Base-by-base conservation (phyloP, 2,888 invertebrate genomes). In the Masnerella sp. region DNA sequence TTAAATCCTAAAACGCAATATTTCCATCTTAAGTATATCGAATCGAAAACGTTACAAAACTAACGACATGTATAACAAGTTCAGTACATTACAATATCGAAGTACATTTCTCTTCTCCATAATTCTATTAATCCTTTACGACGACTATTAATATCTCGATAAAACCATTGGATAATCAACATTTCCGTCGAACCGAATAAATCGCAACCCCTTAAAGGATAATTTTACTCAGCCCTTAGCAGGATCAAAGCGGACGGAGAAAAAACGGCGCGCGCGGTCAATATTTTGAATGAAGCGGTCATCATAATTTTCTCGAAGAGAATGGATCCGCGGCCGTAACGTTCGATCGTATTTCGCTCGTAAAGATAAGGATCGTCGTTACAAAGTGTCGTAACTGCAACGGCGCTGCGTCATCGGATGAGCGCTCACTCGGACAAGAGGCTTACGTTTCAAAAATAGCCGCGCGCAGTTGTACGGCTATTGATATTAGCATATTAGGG, bases 401-500 rank as follows among this genome's bases (percentile, higher is more conserved):
- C 58, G 51, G 36, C 43, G 67, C 67, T 58, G 61, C 68, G 52
- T 69, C 68, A 54, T 61, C 45, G 68, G 54, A 61, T 47, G 52
- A 69, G 52, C 65, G 65, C 51, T 58, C 43, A 54, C 45, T 38
- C 47, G 47, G 56, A 40, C 67, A 67, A 67, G 52, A 51, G 45
- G 52, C 59, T 52, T 59, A 45, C 32, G 59, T 28, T 51, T 9
- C 43, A 45, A 68, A 68, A 68, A 69, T 64, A 43, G 14, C 62
- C 49, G 38, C 3, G 34, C 15, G 42, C 40, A 30, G 40, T 49
- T 62, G 68, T 58, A 51, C 51, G 58, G 56, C 18, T 47, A 54
- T 70, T 42, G 62, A 59, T 64, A 62, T 64, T 64, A 70, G 64
- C 70, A 62, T 70, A 70, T 49, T 58, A 56, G 61, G 62, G 54